These are phyloP conservation scores for Zaprionus gabonicus DNA, from an alignment of 1,140 invertebrate genomes.

Conservation along the genomic window DNA sequence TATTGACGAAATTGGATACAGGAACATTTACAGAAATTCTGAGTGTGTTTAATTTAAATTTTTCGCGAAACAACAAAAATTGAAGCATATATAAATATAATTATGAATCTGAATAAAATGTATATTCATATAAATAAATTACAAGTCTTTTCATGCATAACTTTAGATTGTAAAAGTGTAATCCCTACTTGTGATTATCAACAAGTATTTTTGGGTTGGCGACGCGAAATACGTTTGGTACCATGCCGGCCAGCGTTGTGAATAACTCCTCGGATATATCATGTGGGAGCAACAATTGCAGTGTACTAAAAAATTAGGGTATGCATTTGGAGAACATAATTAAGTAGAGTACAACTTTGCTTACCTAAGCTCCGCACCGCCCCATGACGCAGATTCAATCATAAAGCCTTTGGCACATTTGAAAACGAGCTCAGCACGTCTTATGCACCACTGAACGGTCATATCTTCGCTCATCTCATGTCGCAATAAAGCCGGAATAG, in stretches of 20 bases:
- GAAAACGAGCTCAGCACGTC: slow-evolving; percentile 97
- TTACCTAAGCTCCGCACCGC: slow-evolving; percentile 92
- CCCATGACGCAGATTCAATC: slow-evolving; percentile 98
- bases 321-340: slow-evolving; percentile 15
- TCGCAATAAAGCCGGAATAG: slow-evolving; percentile 95
- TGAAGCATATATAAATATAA: slow-evolving; percentile 60
- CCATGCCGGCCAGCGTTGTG: slow-evolving; percentile 92
- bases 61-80: slow-evolving; percentile 63
- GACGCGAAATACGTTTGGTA: slow-evolving; percentile 95
- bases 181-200: slow-evolving; percentile 74
- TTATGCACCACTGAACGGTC: slow-evolving; percentile 98
- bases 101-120: slow-evolving; percentile 75
- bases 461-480: slow-evolving; percentile 99
- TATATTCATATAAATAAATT: slow-evolving; percentile 76
- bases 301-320: slow-evolving; percentile 42
- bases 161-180: slow-evolving; percentile 33
- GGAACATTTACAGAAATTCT: slow-evolving; percentile 80
- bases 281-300: slow-evolving; percentile 87
- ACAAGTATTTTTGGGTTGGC: slow-evolving; percentile 91
- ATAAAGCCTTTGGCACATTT: slow-evolving; percentile 99
- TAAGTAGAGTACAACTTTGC: slow-evolving; percentile 67
- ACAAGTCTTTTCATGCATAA: slow-evolving; percentile 39
- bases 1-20: slow-evolving; percentile 77
- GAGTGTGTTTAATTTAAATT: slow-evolving; percentile 76
- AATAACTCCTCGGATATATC: slow-evolving; percentile 95